Conservation (phyloP, 1,140 invertebrate species). For the Pachyrhynchus sulphureomaculatus region DNA sequence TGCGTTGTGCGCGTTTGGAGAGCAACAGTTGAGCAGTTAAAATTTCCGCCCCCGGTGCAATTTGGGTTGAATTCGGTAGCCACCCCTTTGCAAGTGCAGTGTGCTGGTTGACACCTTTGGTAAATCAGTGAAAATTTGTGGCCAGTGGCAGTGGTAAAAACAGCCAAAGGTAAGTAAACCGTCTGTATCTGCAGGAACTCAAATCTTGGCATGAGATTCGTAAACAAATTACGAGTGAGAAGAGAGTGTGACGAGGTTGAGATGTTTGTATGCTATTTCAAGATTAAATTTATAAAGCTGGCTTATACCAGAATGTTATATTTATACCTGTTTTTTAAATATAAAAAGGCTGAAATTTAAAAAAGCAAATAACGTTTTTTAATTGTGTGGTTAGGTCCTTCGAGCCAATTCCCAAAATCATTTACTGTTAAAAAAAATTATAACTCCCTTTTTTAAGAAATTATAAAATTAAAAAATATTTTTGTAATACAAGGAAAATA, state of each 20-base stretch:
- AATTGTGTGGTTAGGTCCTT: no score
- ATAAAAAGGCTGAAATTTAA: no score
- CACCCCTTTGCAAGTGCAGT: conserved; percentile 17
- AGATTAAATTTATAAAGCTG: not conserved
- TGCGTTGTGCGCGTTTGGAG: conserved; percentile 22
- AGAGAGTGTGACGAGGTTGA: conserved; percentile 18
- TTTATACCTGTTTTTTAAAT: no score
- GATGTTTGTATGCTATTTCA: conserved; percentile 9
- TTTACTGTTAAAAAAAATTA: no score
- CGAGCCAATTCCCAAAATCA: no score
- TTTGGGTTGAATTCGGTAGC: not conserved
- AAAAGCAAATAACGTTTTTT: no score
- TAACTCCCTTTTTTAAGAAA: no score
- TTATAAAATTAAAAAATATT: no score
- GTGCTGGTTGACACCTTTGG: not conserved
- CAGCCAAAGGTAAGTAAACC: conserved; percentile 31
- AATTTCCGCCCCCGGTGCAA: conserved; percentile 18
- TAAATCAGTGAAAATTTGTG: not conserved
- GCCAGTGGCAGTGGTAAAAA: not conserved
- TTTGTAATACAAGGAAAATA: no score
- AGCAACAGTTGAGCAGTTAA: conserved; percentile 29
- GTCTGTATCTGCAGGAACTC: conserved; percentile 6
- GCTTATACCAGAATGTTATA: not conserved
- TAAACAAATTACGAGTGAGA: conserved; percentile 34
- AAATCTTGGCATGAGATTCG: conserved; percentile 33